These are phyloP conservation scores for Tillus elongatus DNA, from an alignment of 2,888 invertebrate species.

Conservation along the genomic window DNA sequence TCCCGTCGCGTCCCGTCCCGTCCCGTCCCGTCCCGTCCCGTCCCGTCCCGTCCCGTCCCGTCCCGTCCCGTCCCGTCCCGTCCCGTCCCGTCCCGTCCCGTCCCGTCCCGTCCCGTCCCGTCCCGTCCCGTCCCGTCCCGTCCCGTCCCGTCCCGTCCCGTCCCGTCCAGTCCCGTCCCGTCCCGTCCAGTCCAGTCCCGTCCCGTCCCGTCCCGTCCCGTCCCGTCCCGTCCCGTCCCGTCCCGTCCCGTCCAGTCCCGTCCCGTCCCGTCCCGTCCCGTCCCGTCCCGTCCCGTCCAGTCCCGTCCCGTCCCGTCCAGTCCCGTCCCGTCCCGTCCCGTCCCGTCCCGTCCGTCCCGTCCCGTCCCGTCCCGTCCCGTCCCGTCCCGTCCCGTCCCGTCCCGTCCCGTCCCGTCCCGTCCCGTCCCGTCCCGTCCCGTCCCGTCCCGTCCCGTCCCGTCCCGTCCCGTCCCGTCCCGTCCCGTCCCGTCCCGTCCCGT, in stretches of 20 bases:
- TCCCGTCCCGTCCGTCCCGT: slow-evolving; percentile 4
- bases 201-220: slow-evolving; percentile 4
- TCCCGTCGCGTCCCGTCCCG: slow-evolving; percentile 7
- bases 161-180: too few relatives aligned
- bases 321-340: neutral
- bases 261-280: too few relatives aligned
- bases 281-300: too few relatives aligned
- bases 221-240: slow-evolving; percentile 6
- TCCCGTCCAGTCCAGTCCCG: too few relatives aligned
- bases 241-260: too few relatives aligned
- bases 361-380: neutral
- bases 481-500: neutral
- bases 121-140: neutral
- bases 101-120: slow-evolving; percentile 22
- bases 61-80: slow-evolving; percentile 30
- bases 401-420: neutral
- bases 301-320: too few relatives aligned
- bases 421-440: neutral
- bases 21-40: slow-evolving; percentile 11
- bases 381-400: neutral
- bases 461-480: slow-evolving; percentile 5
- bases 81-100: slow-evolving; percentile 32
- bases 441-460: slow-evolving; percentile 29
- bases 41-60: slow-evolving; percentile 14
- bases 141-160: neutral